Base-by-base conservation (phyloP, 1,140 invertebrate genomes). In the Calliopsis andreniformis region DNA sequence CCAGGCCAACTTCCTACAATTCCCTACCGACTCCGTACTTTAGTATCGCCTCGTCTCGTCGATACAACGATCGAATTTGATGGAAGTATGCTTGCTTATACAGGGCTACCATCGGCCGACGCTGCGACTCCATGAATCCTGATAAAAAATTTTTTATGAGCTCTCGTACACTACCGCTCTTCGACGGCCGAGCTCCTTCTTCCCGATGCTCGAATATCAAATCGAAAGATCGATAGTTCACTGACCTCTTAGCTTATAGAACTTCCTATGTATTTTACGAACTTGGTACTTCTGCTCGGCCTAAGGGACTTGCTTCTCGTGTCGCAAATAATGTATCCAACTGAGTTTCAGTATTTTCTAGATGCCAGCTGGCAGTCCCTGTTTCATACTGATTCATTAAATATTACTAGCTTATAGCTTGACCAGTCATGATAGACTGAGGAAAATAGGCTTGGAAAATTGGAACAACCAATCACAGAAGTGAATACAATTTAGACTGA, bases 181-280 rank as follows among this genome's bases (percentile, higher is more conserved):
- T 39, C 35, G 35, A 39, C 35, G 35, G 4, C 10, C 35, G 35
- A 10, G 18, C 3, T 18, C 18, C 35, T 23, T 49, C 53, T 49
- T 12, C 28, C n/a, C 5, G 25, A 18, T 5, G 49, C 18, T 56
- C 35, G 62, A 75, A 75, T 56, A 43, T 75, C 71, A 47, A 56
- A 58, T 58, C 32, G 56, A 20, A n/a, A 75, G 51, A 67, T 75
- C 71, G 71, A 75, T 75, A 75, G 71, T 75, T 25, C 62, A 23
- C 30, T 43, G 56, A 59, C 66, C 66, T 39, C 35, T 28, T n/a
- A 42, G 59, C 51, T 30, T n/a, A 12, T 23, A 4, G n/a, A 39
- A 51, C 23, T 23, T 72, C 35, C 35, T 32, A 30, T 23, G 32
- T 63, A 47, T 53, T 72, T 63, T 64, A 43, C 45, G 59, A 63